phyloP scores from a whole-genome alignment of 2,888 invertebrate species.

The Blera fallax region DNA sequence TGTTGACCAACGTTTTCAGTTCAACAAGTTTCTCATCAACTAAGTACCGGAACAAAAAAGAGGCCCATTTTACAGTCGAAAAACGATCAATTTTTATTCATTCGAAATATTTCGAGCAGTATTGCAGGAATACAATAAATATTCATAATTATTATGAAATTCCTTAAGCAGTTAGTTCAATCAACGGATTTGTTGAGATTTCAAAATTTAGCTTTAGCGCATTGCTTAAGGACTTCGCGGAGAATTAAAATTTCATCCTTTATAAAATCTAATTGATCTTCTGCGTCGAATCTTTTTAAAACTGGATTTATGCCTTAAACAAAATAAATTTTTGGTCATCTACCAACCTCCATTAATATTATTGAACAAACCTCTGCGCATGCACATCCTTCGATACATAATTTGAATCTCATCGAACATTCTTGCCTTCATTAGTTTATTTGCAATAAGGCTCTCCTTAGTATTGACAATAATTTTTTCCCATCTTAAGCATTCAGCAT shows the following conservation, averaged over 20 bases:
- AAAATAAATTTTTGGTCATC: background rate
- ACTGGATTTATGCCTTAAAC: conserved; percentile 49
- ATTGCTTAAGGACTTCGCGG: conserved; percentile 75
- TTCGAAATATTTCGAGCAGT: no score
- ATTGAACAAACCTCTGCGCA: conserved; percentile 2
- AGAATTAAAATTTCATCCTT: conserved; percentile 78
- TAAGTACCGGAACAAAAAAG: no score
- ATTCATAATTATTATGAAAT: no score
- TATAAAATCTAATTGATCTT: conserved; percentile 78
- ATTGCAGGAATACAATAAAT: no score
- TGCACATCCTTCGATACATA: conserved; percentile 77
- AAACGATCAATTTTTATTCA: no score
- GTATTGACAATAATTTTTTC: conserved; percentile 78
- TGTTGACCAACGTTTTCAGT: no score
- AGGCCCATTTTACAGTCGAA: no score
- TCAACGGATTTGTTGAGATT: no score
- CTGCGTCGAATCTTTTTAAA: conserved; percentile 24
- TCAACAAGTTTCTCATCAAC: no score
- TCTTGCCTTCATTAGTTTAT: conserved; percentile 76
- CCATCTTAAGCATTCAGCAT: conserved; percentile 78
- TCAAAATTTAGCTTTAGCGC: background rate
- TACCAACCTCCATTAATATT: background rate
- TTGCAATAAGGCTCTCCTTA: conserved; percentile 76
- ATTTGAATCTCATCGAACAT: conserved; percentile 77
- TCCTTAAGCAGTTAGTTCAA: no score